phyloP scores from a whole-genome alignment of 92 coral and sea anemone species.

The Phenganax subtilis region DNA sequence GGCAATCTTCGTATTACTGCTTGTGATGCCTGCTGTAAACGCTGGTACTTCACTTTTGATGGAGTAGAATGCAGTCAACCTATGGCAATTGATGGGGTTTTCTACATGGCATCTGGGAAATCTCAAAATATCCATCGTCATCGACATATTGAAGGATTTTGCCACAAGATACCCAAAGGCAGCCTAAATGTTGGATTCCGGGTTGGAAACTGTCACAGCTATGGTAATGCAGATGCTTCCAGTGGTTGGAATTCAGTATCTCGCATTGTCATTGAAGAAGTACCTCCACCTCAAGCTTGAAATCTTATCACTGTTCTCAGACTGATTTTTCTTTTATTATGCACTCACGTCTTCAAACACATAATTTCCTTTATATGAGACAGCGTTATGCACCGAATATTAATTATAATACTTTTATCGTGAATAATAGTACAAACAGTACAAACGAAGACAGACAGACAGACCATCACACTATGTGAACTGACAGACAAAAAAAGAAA shows the following conservation, averaged over 20 bases:
- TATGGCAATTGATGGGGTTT: conserved; percentile 27
- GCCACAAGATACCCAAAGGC: conserved; percentile 16
- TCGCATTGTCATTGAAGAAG: conserved; percentile 39
- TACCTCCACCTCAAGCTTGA: conserved; percentile 30
- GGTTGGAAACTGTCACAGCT: conserved; percentile 17
- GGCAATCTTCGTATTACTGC: conserved; percentile 16
- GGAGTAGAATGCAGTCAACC: conserved; percentile 31
- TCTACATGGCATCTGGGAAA: conserved; percentile 5
- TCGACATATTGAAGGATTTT: conserved; percentile 33
- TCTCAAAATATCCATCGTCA: conserved; percentile 23
- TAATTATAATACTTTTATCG: too few relatives aligned
- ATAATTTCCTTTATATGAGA: too few relatives aligned
- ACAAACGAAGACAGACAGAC: too few relatives aligned
- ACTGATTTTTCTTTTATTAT: not conserved
- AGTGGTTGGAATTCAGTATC: conserved; percentile 30
- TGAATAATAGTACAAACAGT: too few relatives aligned
- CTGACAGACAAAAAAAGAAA: too few relatives aligned
- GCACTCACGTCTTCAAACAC: not conserved
- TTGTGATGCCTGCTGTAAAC: conserved; percentile 26
- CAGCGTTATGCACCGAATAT: too few relatives aligned
- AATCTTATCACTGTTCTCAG: not conserved
- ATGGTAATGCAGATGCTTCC: not conserved
- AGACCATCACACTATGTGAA: too few relatives aligned
- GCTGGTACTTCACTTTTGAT: conserved; percentile 23
- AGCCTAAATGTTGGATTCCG: conserved; percentile 16